Evolutionary conservation across 2,113 vertebrate species (phyloP).

Genomic region (Bothrops jararaca): DNA sequence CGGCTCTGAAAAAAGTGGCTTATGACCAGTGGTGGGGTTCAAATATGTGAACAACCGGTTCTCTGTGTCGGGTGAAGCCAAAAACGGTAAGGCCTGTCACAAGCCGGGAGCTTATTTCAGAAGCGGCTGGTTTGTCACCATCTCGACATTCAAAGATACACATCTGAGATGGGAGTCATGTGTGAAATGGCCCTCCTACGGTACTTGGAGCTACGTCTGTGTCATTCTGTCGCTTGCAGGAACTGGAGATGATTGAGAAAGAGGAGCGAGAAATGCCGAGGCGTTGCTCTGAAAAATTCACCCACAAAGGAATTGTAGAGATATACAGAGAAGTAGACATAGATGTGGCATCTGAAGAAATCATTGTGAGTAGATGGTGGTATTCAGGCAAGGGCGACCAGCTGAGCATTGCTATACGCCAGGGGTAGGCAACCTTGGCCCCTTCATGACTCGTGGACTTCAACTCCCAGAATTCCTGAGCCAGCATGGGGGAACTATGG

Average conservation of each 20-base stretch:
- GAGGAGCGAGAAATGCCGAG: conserved; percentile 36
- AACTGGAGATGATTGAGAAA: conserved; percentile 57
- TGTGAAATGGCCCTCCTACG: neutral
- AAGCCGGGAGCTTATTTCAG: neutral
- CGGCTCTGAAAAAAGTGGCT: too few species aligned
- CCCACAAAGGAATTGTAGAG: conserved; percentile 68
- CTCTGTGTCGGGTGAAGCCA: neutral
- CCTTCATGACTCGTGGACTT: too few species aligned
- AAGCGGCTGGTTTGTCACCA: neutral
- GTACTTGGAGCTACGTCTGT: neutral
- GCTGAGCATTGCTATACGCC: neutral
- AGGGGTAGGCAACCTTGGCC: too few species aligned
- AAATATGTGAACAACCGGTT: too few species aligned
- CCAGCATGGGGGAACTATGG: too few species aligned
- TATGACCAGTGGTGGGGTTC: too few species aligned
- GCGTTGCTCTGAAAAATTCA: conserved; percentile 59
- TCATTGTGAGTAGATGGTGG: conserved; percentile 49
- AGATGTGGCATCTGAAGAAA: conserved; percentile 54
- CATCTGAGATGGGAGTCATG: too few species aligned
- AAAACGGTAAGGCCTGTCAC: too few species aligned
- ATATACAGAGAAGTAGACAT: conserved; percentile 57
- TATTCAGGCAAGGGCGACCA: neutral
- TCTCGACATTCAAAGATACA: neutral
- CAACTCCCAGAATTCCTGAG: too few species aligned
- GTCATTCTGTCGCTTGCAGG: conserved; percentile 26